Conservation (phyloP, 2,797 vertebrate genomes). For the Sebastolobus alascanus region DNA sequence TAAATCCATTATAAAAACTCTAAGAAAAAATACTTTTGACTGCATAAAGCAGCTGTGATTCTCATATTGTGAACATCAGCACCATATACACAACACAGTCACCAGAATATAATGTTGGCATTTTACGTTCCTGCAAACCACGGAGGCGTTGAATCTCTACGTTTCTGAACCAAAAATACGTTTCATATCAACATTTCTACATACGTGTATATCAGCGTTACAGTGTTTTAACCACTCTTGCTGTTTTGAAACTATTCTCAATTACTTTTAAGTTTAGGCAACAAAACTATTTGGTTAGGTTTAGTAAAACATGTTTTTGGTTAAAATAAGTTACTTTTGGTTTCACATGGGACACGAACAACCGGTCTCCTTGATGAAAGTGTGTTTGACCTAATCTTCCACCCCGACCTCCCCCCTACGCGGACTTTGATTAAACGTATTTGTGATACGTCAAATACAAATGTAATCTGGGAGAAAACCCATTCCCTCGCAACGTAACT, state of each 20-base stretch:
- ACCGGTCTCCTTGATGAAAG: not conserved
- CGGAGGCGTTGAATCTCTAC: not conserved
- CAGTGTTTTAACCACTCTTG: not conserved
- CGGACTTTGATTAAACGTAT: not conserved
- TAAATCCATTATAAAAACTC: not conserved
- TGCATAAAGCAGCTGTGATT: not conserved
- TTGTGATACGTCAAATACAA: not conserved
- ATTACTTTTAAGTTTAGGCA: not conserved
- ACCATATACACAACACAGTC: not conserved
- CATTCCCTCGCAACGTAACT: not conserved
- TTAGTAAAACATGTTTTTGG: not conserved
- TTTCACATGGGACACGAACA: not conserved
- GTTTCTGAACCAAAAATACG: not conserved
- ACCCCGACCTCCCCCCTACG: not conserved
- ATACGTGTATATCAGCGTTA: no score
- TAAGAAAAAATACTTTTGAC: not conserved
- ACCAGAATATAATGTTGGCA: not conserved
- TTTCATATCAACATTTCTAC: no score
- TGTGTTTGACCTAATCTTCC: no score
- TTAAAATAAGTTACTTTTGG: not conserved
- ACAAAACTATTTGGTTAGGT: not conserved
- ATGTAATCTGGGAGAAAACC: not conserved
- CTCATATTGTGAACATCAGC: not conserved
- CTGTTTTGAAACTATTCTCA: not conserved
- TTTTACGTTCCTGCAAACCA: not conserved